phyloP scores from a whole-genome alignment of 2,113 vertebrate species.

The Campylomormyrus tamandua region DNA sequence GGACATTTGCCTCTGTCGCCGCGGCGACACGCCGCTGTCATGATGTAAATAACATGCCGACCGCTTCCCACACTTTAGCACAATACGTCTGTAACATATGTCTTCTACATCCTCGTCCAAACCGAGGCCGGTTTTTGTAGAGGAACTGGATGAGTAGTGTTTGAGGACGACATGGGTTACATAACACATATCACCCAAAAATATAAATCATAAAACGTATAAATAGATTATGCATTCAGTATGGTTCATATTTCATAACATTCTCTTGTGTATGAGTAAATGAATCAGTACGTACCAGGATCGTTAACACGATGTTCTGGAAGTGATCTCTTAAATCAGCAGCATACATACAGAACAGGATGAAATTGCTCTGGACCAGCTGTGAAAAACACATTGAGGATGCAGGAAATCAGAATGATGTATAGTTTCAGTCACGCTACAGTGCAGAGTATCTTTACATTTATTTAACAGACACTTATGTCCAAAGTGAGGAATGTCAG shows the following conservation, averaged over 20 bases:
- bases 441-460: background rate
- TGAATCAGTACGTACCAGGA: slow-evolving; percentile 73
- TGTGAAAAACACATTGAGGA: slow-evolving; percentile 44
- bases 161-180: background rate
- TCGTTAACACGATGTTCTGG: slow-evolving; percentile 85
- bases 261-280: background rate
- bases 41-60: background rate
- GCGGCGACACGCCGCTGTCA: background rate
- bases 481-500: background rate
- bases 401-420: slow-evolving; percentile 3
- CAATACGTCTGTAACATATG: background rate
- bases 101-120: background rate
- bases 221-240: background rate
- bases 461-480: background rate
- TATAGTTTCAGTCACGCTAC: background rate
- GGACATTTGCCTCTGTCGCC: background rate
- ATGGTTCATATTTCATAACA: background rate
- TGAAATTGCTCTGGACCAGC: slow-evolving; percentile 91
- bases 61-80: background rate
- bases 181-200: background rate
- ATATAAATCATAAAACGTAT: background rate
- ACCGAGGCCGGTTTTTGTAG: background rate
- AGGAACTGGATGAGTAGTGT: background rate
- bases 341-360: slow-evolving; percentile 89
- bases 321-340: slow-evolving; percentile 75